Percentiles rank a stretch among this genome's conserved stretches.
These are phyloP conservation scores for Sceliomorpha sp. DNA, from an alignment of 2,888 invertebrate species.

Conservation along the genomic window DNA sequence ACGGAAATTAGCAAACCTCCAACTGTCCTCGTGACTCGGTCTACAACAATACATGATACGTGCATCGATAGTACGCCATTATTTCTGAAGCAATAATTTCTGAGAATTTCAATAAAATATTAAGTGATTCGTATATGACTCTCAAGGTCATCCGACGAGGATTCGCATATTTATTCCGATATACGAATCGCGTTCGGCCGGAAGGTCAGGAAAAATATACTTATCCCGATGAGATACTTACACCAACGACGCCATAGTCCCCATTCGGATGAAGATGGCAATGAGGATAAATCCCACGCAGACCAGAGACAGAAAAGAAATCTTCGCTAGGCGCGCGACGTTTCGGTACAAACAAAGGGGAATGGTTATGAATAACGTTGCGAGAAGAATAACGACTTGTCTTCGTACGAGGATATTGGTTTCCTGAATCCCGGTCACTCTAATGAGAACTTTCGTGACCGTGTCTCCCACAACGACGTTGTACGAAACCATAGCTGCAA, in stretches of 20 bases:
- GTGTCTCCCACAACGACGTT: conserved; percentile 94
- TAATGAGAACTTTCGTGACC: conserved; percentile 89
- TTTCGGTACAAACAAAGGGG: conserved; percentile 90
- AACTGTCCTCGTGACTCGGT: conserved; percentile 84
- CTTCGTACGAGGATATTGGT: conserved; percentile 84
- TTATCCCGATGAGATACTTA: conserved; percentile 84
- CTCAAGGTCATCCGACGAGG: too few species aligned
- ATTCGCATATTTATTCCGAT: too few species aligned
- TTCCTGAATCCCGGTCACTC: conserved; percentile 83
- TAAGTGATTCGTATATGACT: too few species aligned
- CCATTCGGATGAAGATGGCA: conserved; percentile 84
- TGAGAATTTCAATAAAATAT: not conserved
- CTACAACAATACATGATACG: conserved; percentile 75
- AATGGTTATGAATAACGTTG: conserved; percentile 87
- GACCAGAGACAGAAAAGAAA: conserved; percentile 85
- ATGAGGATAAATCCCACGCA: conserved; percentile 88
- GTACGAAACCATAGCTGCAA: conserved; percentile 91
- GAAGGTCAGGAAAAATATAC: too few species aligned
- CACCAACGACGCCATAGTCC: conserved; percentile 84
- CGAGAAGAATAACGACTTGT: conserved; percentile 86
- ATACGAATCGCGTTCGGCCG: too few species aligned
- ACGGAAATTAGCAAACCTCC: conserved; percentile 87
- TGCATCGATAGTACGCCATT: too few species aligned
- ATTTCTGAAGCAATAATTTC: too few species aligned
- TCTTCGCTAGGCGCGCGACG: conserved; percentile 86